Base-by-base conservation (phyloP, 2,113 vertebrate genomes). In the Sphaerodactylus townsendi region DNA sequence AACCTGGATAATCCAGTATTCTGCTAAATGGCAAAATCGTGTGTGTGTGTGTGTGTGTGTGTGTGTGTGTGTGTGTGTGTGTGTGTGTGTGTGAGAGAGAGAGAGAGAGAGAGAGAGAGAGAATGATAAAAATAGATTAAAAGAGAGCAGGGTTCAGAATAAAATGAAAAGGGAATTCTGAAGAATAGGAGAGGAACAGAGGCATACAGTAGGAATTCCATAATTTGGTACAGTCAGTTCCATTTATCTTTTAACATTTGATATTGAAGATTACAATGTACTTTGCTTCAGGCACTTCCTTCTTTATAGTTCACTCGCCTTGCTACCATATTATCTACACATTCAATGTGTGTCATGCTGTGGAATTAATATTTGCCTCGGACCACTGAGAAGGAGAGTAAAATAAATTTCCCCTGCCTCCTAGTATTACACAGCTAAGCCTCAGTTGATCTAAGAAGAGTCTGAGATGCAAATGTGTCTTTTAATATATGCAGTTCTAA, bases 171-270 rank as follows among this genome's bases (percentile, higher is more conserved):
- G 1, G 15, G 6, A 81, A 68, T 84, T 76, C 33, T 87, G 19
- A 85, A 85, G 66, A 50, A 78, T 21, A 73, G 53, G 35, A 72
- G 64, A 62, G n/a, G 33, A 73, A 73, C 7, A 79, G 21, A 79
- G 21, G 17, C 25, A 71, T 9, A 59, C 41, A 84, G 76, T 73
- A 37, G 41, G 33, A 15, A 53, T 80, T 48, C 48, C 68, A 25
- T 70, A n/a, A 59, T 25, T 79, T 77, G 84, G 62, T 6, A 86
- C 48, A 66, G 69, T 39, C 8, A 44, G 33, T 87, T 81, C 10
- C 50, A 68, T 53, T 89, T 79, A 78, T 77, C 41, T 80, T 82
- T 85, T 86, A 88, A 78, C 11, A 77, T 81, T 79, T 56, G 56
- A 1, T 62, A 44, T 69, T 85, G 44, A 84, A 85, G 82, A 84